Evolutionary conservation across 1,140 invertebrate species (phyloP).

Genomic region (Galleria mellonella): DNA sequence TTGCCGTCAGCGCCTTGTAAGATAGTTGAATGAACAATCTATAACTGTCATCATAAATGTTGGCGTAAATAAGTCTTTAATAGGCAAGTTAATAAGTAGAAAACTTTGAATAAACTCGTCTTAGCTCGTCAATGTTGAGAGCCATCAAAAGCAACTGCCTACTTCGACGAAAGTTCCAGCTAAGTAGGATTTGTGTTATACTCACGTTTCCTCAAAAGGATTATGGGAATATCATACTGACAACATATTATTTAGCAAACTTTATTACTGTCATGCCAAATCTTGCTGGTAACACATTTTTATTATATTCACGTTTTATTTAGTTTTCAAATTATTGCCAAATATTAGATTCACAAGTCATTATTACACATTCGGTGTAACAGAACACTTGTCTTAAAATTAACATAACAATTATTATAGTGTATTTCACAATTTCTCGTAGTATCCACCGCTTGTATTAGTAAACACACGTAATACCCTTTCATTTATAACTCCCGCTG

Average conservation of each 20-base stretch:
- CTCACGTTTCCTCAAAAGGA: conserved; percentile 49
- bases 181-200: conserved; percentile 68
- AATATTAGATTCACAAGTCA: too few species aligned
- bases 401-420: too few species aligned
- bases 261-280: conserved; percentile 10
- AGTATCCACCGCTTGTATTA: conserved; percentile 22
- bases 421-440: too few species aligned
- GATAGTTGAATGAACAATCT: conserved; percentile 14
- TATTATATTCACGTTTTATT: not conserved
- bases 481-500: conserved; percentile 68
- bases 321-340: too few species aligned
- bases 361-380: too few species aligned
- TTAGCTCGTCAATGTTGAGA: conserved; percentile 56
- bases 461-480: conserved; percentile 64
- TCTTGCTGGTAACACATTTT: not conserved
- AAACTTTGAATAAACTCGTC: conserved; percentile 64
- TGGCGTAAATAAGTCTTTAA: conserved; percentile 47
- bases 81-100: conserved; percentile 68
- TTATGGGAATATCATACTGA: conserved; percentile 46
- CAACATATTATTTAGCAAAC: conserved; percentile 33
- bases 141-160: conserved; percentile 61
- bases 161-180: conserved; percentile 61
- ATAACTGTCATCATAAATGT: conserved; percentile 28
- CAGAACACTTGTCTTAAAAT: too few species aligned
- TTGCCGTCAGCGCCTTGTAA: conserved; percentile 1